Base-by-base conservation (phyloP, 1,140 invertebrate genomes). In the Drosophila arizonae region DNA sequence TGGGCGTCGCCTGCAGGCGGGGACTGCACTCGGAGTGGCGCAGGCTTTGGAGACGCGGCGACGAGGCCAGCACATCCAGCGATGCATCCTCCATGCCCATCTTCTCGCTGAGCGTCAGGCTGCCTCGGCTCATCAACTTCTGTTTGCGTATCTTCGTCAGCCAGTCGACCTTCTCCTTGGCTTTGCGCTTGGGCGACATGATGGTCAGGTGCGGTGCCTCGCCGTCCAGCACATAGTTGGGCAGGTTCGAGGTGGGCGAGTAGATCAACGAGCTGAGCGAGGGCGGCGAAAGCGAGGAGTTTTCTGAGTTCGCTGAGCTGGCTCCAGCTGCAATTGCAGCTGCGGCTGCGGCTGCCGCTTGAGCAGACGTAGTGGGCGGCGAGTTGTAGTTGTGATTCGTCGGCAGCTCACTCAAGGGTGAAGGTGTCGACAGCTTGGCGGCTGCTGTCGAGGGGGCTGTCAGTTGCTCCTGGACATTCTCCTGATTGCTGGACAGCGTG, bases 221-320 rank as follows among this genome's bases (percentile, higher is more conserved):
- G 1, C 96, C 96, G 74, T 96, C 94, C 4, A 95, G 72, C 0
- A 96, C 95, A 73, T 93, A 96, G 91, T 97, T 96, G 0, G 96
- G 96, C 24, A 97, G 91, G 91, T 96, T 95, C 5, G 93, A 92
- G 0, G 95, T 96, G 0, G 95, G 95, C 0, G 95, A 95, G 50
- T 90, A 91, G 91, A 94, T 84, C 1, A 69, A 30, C 6, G 76
- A 50, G 26, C 84, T 72, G 4, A 79, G 30, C 0, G 58, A 9
- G 17, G 41, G 36, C 13, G 56, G 48, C 33, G 55, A 43, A 58
- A 39, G 36, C 36, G 36, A 39, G 3, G 36, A 39, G 36, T 6
- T 30, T 24, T 2, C 21, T 24, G 33, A 8, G 33, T 6, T 3
- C 6, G 33, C 9, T 9, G 33, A 36, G 33, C 26, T 36, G 17